Base-by-base conservation (phyloP, 2,888 invertebrate species). In the Halictus quadricinctus region DNA sequence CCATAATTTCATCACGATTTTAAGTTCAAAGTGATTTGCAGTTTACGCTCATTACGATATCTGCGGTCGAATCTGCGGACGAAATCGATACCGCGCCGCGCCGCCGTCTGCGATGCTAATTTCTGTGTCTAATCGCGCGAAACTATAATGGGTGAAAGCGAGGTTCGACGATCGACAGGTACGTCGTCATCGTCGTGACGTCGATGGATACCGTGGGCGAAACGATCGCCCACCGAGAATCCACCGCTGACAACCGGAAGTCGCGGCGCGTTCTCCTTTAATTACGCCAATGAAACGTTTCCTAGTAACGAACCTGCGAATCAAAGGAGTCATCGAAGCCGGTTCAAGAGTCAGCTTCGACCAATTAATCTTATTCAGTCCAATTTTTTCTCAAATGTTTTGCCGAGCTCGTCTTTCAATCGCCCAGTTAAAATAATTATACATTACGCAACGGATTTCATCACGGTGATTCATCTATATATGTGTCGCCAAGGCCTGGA, bases 121-220 rank as follows among this genome's bases (percentile, higher is more conserved):
- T 72, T 50, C 29, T 72, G 72, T 29, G 72, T 36, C 29, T 48
- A 72, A 72, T 50, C 72, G 72, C 46, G 72, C 29, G 29, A 18
- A 50, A 29, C 69, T 50, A 25, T 25, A 58, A 54, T n/a, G 58
- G 66, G 58, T 50, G 72, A 50, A 72, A 72, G 72, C 50, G 18
- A 48, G 50, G 25, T 21, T 72, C 29, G 29, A 70, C 21, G 48
- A 10, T 72, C 41, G 72, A 72, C 72, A 72, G 72, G 72, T 72
- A 36, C 72, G 72, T 8, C 72, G 48, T 72, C 72, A 50, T 72
- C 18, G 36, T 72, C 36, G 50, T 50, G 72, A 72, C 72, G 72
- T 29, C 72, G 72, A 25, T 5, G 15, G 72, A 50, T 25, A 50
- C 48, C 5, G 72, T 72, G 48, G 72, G 72, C 72, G 72, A 21